Conservation (phyloP, 2,113 vertebrate species). For the Guaruba guarouba region DNA sequence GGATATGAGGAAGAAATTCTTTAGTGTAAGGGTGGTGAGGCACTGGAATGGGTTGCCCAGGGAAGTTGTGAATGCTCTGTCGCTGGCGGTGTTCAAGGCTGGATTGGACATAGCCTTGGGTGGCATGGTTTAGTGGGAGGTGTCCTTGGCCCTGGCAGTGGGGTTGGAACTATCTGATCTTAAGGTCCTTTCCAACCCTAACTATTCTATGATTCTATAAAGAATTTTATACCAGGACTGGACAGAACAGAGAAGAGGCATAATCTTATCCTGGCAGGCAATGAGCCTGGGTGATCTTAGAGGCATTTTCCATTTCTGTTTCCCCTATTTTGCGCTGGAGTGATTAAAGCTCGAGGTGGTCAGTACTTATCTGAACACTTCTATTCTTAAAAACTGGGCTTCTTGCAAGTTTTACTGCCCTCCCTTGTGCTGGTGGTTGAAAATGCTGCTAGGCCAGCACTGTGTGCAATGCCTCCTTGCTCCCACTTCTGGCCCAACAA, state of each 20-base stretch:
- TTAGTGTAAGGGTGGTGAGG: too few relatives aligned
- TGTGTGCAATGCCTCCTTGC: neutral
- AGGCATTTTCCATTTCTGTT: neutral
- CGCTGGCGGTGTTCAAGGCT: too few relatives aligned
- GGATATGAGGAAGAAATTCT: too few relatives aligned
- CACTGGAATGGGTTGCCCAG: too few relatives aligned
- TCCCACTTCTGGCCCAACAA: neutral
- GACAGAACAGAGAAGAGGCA: neutral
- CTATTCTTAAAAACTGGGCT: neutral
- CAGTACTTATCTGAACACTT: neutral
- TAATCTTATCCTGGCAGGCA: neutral
- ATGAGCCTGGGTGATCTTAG: neutral
- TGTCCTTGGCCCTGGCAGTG: too few relatives aligned
- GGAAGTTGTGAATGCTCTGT: too few relatives aligned
- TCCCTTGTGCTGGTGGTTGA: neutral
- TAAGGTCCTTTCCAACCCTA: too few relatives aligned
- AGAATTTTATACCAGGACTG: neutral
- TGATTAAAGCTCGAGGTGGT: neutral
- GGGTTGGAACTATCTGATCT: too few relatives aligned
- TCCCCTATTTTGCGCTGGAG: neutral
- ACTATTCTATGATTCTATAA: neutral
- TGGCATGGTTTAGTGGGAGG: too few relatives aligned
- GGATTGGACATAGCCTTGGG: too few relatives aligned
- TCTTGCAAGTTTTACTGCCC: neutral
- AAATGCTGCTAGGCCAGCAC: neutral